phyloP scores from a whole-genome alignment of 2,888 invertebrate species.

The Salpingus planirostris region DNA sequence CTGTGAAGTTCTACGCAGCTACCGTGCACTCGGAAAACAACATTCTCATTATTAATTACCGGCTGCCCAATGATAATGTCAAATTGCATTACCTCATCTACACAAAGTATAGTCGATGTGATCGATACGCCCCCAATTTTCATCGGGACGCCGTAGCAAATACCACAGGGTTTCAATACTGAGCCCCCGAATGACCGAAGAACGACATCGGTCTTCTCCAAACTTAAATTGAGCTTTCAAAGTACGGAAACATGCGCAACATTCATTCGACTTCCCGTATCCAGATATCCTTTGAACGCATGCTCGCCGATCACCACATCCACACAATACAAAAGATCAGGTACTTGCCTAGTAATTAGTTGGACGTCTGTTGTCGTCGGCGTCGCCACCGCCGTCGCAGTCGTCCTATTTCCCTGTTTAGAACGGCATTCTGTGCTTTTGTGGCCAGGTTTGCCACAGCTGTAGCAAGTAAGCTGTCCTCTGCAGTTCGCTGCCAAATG shows the following conservation, averaged over 20 bases:
- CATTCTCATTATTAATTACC: neutral
- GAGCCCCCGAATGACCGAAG: neutral
- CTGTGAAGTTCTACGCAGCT: neutral
- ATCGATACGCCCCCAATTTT: neutral
- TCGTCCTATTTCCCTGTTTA: too few relatives aligned
- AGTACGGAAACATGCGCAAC: neutral
- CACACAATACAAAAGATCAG: conserved; percentile 7
- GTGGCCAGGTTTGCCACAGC: conserved; percentile 6
- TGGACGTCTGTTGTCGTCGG: conserved; percentile 1
- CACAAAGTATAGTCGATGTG: neutral
- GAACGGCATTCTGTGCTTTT: conserved; percentile 2
- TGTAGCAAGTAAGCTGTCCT: conserved; percentile 2
- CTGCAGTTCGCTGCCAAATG: neutral
- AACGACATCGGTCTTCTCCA: neutral
- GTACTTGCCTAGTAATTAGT: conserved; percentile 7
- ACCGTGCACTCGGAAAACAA: neutral
- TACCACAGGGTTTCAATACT: neutral
- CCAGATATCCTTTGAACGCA: conserved; percentile 5
- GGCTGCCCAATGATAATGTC: neutral
- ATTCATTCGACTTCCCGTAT: conserved; percentile 9
- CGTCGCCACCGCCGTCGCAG: too few relatives aligned
- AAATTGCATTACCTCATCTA: neutral
- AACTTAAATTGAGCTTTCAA: neutral
- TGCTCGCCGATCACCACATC: conserved; percentile 2
- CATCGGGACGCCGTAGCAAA: neutral